phyloP scores from a whole-genome alignment of 2,113 vertebrate species.

The Rhagologus leucostigma region DNA sequence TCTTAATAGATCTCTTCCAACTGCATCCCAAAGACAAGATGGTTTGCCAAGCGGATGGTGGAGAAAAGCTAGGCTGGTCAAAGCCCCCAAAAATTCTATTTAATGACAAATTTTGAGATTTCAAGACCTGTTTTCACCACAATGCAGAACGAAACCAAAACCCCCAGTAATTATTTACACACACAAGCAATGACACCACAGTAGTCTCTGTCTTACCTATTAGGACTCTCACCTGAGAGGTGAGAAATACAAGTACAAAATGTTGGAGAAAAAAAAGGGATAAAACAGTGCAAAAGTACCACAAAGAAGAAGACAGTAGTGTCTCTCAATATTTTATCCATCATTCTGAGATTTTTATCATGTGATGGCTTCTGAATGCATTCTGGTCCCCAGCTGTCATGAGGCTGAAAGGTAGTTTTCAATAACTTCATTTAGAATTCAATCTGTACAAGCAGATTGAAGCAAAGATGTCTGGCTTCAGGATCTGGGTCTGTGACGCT shows the following conservation, averaged over 20 bases:
- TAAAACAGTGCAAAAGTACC: background rate
- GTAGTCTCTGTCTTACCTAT: background rate
- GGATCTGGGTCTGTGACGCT: background rate
- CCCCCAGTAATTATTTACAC: background rate
- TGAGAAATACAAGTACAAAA: background rate
- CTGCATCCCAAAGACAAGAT: background rate
- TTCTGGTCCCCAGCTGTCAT: background rate
- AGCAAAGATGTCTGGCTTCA: background rate
- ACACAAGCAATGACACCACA: background rate
- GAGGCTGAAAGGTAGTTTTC: background rate
- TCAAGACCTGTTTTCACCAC: background rate
- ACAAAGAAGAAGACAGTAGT: background rate
- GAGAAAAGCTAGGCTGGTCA: background rate
- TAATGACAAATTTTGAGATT: background rate
- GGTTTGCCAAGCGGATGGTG: constrained; percentile 43
- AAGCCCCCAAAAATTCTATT: background rate
- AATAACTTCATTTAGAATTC: background rate
- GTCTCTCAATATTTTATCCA: background rate
- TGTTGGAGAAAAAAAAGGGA: background rate
- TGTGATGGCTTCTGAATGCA: background rate
- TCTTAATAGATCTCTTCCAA: constrained; percentile 32
- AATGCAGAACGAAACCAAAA: background rate
- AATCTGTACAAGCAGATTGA: too few species aligned
- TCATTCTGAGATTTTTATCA: background rate
- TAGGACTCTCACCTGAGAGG: background rate